A percentile compares a stretch with the other conserved stretches of the same genome.
phyloP scores from a whole-genome alignment of 2,113 vertebrate genomes.

The Tragelaphus buxtoni region DNA sequence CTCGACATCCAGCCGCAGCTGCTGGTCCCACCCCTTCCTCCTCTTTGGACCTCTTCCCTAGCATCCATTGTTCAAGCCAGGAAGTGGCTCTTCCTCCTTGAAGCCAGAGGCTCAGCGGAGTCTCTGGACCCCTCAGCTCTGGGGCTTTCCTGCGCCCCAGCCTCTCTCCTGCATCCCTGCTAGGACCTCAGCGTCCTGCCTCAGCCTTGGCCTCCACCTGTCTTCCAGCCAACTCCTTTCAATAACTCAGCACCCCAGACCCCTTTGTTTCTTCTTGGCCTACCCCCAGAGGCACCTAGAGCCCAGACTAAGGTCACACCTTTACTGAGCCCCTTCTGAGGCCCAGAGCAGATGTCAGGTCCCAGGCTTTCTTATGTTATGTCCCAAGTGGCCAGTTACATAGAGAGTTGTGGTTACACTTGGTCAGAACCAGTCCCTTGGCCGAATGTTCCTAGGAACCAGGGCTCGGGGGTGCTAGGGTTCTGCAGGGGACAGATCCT shows the following conservation, averaged over 20 bases:
- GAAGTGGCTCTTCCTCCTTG: constrained; percentile 68
- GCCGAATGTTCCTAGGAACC: background rate
- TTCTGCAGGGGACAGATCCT: background rate
- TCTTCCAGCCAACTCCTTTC: background rate
- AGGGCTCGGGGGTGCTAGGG: background rate
- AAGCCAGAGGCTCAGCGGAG: constrained; percentile 48
- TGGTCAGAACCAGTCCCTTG: background rate
- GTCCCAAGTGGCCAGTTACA: background rate
- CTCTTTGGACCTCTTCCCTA: constrained; percentile 53
- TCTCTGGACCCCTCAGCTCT: constrained; percentile 10
- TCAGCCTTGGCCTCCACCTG: background rate
- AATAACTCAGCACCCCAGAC: background rate
- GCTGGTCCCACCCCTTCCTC: constrained; percentile 59
- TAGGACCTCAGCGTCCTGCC: background rate
- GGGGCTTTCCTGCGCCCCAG: constrained; percentile 30
- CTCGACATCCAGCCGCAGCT: constrained; percentile 50
- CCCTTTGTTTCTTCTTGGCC: background rate
- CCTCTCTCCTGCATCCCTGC: background rate
- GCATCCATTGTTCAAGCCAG: constrained; percentile 69
- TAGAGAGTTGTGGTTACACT: background rate
- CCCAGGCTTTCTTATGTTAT: background rate
- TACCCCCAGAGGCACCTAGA: background rate
- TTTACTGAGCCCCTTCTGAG: background rate
- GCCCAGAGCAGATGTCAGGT: background rate
- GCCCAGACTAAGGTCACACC: background rate